Percentiles rank a stretch among this genome's conserved stretches.
phyloP scores from a whole-genome alignment of 2,888 invertebrate genomes.

The Creontiades dilutus region DNA sequence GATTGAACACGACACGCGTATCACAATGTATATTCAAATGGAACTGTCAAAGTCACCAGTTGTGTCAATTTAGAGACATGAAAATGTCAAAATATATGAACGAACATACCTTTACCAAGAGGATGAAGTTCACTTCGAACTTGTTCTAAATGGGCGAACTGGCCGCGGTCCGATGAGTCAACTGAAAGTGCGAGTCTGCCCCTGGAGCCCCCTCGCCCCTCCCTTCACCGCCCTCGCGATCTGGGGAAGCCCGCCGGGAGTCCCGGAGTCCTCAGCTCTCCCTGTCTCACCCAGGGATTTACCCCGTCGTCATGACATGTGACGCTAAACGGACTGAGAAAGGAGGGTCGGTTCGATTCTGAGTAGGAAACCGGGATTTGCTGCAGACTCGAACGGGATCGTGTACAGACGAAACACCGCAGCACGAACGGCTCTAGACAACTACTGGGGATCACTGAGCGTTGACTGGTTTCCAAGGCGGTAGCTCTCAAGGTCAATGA shows the following conservation, averaged over 20 bases:
- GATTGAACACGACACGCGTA: no score
- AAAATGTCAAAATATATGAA: no score
- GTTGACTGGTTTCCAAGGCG: conserved; percentile 45
- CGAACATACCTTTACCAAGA: no score
- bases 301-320: not conserved
- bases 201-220: not conserved
- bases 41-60: no score
- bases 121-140: no score
- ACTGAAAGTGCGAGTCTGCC: not conserved
- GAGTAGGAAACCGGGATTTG: no score
- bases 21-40: no score
- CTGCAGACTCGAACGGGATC: no score
- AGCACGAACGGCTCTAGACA: not conserved
- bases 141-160: not conserved
- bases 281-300: not conserved
- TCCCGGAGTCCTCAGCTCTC: not conserved
- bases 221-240: not conserved
- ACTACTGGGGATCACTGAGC: not conserved
- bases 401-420: not conserved
- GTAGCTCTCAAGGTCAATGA: conserved; percentile 57
- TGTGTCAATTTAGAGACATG: no score
- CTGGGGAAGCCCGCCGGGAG: not conserved
- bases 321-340: no score
- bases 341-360: no score
- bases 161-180: not conserved